A percentile compares a stretch with the other conserved stretches of the same genome.
Conservation (phyloP, 2,888 invertebrate species). For the Siphlonurus alternatus region DNA sequence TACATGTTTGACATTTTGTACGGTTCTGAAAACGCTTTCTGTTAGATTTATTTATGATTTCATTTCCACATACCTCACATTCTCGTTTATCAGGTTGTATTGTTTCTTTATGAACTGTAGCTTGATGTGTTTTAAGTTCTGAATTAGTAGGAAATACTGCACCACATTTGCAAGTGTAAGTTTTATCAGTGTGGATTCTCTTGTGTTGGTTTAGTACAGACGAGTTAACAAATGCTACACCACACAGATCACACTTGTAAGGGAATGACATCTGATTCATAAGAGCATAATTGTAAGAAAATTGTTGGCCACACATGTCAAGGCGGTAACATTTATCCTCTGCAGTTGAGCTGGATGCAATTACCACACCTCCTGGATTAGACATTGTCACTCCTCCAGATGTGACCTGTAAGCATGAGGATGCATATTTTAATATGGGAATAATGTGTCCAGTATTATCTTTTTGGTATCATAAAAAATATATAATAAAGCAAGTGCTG, state of each 20-base stretch:
- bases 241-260: constrained; percentile 77
- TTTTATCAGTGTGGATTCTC: constrained; percentile 39
- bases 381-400: neutral
- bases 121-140: neutral
- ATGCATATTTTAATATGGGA: too few relatives aligned
- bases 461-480: too few relatives aligned
- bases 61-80: neutral
- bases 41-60: neutral
- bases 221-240: constrained; percentile 68
- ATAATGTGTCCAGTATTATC: too few relatives aligned
- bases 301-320: constrained; percentile 25
- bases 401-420: too few relatives aligned
- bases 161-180: neutral
- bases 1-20: neutral
- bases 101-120: neutral
- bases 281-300: constrained; percentile 59
- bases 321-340: constrained; percentile 33
- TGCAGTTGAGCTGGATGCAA: neutral
- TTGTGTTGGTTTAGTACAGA: constrained; percentile 73
- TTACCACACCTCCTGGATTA: neutral
- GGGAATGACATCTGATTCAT: constrained; percentile 61
- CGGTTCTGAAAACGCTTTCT: neutral
- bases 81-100: neutral
- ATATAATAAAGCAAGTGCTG: too few relatives aligned
- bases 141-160: neutral